Conservation (phyloP, 2,888 invertebrate genomes). For the Apodemia duryi region DNA sequence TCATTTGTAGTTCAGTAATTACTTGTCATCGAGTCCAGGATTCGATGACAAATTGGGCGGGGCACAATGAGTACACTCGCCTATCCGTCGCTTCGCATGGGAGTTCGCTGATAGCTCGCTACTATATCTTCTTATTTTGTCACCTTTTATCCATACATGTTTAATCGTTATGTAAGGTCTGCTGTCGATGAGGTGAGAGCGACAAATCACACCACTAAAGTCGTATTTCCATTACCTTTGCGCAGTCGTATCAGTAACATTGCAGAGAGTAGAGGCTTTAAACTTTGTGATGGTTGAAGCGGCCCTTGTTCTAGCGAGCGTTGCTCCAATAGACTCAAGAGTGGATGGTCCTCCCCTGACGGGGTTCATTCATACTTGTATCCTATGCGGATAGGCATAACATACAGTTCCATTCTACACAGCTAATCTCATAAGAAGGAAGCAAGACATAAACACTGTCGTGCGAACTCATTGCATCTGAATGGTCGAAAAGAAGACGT, state of each 20-base stretch:
- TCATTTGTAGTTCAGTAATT: not conserved
- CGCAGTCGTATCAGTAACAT: not conserved
- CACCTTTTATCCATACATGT: conserved; percentile 34
- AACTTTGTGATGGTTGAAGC: too few relatives aligned
- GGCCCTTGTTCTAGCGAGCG: too few relatives aligned
- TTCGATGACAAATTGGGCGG: not conserved
- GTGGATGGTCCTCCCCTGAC: too few relatives aligned
- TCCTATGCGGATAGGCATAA: too few relatives aligned
- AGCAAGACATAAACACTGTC: too few relatives aligned
- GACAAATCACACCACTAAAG: not conserved
- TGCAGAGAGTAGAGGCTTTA: too few relatives aligned
- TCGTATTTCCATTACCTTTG: not conserved
- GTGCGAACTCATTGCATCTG: too few relatives aligned
- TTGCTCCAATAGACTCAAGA: too few relatives aligned
- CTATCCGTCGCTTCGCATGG: conserved; percentile 23
- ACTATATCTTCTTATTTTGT: conserved; percentile 38
- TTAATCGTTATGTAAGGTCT: not conserved
- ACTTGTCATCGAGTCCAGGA: not conserved
- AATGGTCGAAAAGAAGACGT: too few relatives aligned
- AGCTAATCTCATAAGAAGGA: too few relatives aligned
- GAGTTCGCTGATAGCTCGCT: conserved; percentile 26
- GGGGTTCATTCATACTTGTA: too few relatives aligned
- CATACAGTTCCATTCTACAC: too few relatives aligned
- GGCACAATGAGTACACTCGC: conserved; percentile 32
- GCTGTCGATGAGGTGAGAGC: not conserved